A percentile compares a stretch with the other conserved stretches of the same genome.
Conservation (phyloP, 2,797 vertebrate genomes). For the Enteromius anoplus region DNA sequence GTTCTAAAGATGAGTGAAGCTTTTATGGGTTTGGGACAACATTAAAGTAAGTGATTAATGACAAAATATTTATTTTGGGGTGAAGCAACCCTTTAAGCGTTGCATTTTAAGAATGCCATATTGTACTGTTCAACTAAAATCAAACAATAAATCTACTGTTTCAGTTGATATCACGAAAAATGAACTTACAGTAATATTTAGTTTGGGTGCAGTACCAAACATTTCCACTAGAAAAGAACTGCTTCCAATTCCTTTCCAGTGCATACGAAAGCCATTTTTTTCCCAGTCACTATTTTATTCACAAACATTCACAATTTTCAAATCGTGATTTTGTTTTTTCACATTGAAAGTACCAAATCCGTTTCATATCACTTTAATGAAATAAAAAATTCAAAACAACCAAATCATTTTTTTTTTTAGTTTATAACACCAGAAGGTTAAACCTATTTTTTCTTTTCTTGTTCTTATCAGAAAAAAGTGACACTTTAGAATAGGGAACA, state of each 20-base stretch:
- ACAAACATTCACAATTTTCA: not conserved
- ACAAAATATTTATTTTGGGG: too few species aligned
- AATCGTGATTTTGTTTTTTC: too few species aligned
- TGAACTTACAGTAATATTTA: not conserved
- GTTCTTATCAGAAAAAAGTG: not conserved
- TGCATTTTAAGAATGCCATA: not conserved
- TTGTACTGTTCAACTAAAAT: not conserved
- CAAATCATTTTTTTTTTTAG: not conserved
- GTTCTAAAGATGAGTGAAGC: too few species aligned
- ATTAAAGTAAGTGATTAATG: too few species aligned
- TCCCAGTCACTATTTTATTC: not conserved
- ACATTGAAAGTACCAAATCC: not conserved
- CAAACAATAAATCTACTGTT: not conserved
- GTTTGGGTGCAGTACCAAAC: not conserved
- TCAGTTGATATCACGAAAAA: not conserved
- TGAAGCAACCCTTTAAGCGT: not conserved
- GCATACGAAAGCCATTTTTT: not conserved
- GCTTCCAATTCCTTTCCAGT: not conserved
- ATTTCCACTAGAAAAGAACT: not conserved
- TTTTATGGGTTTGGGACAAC: too few species aligned
- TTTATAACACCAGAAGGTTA: not conserved
- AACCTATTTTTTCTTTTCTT: not conserved
- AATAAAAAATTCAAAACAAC: not conserved
- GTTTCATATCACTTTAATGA: not conserved
- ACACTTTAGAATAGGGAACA: too few species aligned